Percentiles rank a stretch among this genome's conserved stretches.
Evolutionary conservation across 2,888 invertebrate genomes (phyloP).

Genomic region (Panzeria rudis): DNA sequence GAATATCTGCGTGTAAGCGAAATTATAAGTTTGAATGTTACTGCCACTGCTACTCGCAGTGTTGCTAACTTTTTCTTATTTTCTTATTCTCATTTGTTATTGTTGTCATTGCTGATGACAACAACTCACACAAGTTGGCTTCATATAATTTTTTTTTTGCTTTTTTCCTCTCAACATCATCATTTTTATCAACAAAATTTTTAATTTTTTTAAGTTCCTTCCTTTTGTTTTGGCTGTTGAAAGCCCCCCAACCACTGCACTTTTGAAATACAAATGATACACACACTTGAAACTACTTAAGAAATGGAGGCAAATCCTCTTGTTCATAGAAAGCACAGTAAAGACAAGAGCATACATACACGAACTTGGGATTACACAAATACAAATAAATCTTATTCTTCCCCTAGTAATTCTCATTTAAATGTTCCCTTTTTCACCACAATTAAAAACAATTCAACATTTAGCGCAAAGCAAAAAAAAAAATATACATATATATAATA

Average conservation of each 20-base stretch:
- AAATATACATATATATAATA: constrained; percentile 9
- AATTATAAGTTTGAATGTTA: constrained; percentile 60
- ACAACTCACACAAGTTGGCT: constrained; percentile 52
- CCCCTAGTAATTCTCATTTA: constrained; percentile 47
- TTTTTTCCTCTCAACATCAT: constrained; percentile 23
- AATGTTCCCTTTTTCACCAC: constrained; percentile 52
- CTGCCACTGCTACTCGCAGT: constrained; percentile 17
- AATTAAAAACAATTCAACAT: constrained; percentile 71
- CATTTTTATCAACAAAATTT: constrained; percentile 47
- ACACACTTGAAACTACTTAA: constrained; percentile 50
- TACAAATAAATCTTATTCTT: constrained; percentile 32
- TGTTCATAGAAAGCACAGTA: constrained; percentile 25
- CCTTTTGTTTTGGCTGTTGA: constrained; percentile 9
- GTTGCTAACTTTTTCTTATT: constrained; percentile 21
- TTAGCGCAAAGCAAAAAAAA: constrained; percentile 13
- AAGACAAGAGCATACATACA: constrained; percentile 1
- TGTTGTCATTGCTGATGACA: constrained; percentile 50
- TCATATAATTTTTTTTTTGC: constrained; percentile 13
- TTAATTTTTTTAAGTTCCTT: constrained; percentile 39
- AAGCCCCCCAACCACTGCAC: neutral
- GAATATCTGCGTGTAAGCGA: constrained; percentile 30
- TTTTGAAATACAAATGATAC: constrained; percentile 20
- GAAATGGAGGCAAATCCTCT: constrained; percentile 43
- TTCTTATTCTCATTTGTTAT: constrained; percentile 13
- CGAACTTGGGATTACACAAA: constrained; percentile 13